Evolutionary conservation across 2,797 vertebrate species (phyloP).

Genomic region (Kryptopterus vitreolus): DNA sequence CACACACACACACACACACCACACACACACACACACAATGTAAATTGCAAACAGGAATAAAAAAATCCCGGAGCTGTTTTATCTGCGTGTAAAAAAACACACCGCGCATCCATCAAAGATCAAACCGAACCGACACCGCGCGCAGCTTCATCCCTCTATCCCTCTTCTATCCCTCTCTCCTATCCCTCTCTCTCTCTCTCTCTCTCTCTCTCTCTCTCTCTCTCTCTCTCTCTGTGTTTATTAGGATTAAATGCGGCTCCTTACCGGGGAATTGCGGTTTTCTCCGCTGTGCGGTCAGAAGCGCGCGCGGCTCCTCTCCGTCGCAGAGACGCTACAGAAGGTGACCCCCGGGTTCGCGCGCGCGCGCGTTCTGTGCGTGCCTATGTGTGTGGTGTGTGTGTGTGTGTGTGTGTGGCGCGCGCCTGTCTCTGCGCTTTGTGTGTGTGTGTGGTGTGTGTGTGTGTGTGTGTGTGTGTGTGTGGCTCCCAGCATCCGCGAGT

Average conservation of each 20-base stretch:
- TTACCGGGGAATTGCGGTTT: background rate
- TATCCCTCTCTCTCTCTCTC: too few relatives aligned
- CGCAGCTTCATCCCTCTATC: background rate
- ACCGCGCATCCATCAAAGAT: background rate
- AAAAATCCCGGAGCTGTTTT: too few relatives aligned
- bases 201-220: too few relatives aligned
- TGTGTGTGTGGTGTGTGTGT: background rate
- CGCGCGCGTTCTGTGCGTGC: conserved; percentile 18
- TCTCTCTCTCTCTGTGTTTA: too few relatives aligned
- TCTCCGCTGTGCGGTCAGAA: background rate
- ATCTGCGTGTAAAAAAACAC: background rate
- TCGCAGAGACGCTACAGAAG: conserved; percentile 39
- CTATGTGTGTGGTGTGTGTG: too few relatives aligned
- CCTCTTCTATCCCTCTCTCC: too few relatives aligned
- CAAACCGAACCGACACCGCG: background rate
- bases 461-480: background rate
- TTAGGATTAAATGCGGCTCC: background rate
- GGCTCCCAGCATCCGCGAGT: conserved; percentile 26
- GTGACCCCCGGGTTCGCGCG: conserved; percentile 38
- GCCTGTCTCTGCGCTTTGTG: background rate
- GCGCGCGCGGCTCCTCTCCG: conserved; percentile 27
- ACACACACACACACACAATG: background rate
- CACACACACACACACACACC: conserved; percentile 15
- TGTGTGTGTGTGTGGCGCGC: background rate
- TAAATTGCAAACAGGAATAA: background rate